Evolutionary conservation across 2,888 invertebrate species (phyloP).

Genomic region (Dasysyrphus tricinctus): DNA sequence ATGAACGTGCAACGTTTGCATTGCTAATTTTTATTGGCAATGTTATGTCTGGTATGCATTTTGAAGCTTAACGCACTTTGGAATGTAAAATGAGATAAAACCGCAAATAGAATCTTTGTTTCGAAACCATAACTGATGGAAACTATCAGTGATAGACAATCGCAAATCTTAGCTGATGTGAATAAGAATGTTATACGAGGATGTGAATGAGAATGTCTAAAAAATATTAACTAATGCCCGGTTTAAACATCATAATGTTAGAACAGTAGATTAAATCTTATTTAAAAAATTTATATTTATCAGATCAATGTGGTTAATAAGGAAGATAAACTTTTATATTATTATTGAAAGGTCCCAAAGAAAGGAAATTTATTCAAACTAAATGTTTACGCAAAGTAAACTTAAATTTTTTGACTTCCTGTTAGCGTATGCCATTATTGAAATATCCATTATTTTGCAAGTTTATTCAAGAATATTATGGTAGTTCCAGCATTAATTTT

Average conservation of each 20-base stretch:
- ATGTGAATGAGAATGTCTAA: constrained; percentile 18
- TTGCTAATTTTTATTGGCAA: constrained; percentile 37
- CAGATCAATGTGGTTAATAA: too few relatives aligned
- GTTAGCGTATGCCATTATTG: too few relatives aligned
- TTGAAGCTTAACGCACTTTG: neutral
- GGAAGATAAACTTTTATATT: too few relatives aligned
- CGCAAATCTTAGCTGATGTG: constrained; percentile 38
- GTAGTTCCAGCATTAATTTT: too few relatives aligned
- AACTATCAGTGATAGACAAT: constrained; percentile 45
- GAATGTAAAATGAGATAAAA: constrained; percentile 6
- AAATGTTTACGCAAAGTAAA: too few relatives aligned
- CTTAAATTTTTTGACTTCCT: too few relatives aligned
- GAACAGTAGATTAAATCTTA: neutral
- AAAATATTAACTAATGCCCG: neutral
- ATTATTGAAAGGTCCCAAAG: too few relatives aligned
- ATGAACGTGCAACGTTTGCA: constrained; percentile 39
- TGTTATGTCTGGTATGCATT: constrained; percentile 9
- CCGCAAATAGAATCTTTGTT: constrained; percentile 32
- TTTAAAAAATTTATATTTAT: too few relatives aligned
- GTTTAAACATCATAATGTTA: neutral
- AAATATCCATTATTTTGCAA: too few relatives aligned
- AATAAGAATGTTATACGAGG: constrained; percentile 37
- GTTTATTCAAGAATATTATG: too few relatives aligned
- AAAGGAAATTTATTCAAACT: too few relatives aligned
- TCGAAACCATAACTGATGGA: neutral